Conservation (phyloP, 1,140 invertebrate genomes). For the Plutomurus gul region DNA sequence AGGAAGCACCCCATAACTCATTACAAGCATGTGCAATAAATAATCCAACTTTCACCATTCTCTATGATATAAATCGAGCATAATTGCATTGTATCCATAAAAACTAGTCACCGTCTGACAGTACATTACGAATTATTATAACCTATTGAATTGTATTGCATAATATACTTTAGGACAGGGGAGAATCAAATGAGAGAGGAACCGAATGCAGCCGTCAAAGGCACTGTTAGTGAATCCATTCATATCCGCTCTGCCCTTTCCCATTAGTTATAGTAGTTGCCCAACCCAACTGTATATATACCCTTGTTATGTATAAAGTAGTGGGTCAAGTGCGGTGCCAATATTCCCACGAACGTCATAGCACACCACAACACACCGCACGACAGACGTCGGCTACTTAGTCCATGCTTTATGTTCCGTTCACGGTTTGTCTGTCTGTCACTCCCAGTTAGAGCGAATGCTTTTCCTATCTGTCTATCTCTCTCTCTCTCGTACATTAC, state of each 20-base stretch:
- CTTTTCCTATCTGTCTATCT: neutral
- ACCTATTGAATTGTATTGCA: too few relatives aligned
- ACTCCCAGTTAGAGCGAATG: conserved; percentile 13
- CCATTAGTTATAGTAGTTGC: neutral
- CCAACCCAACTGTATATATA: neutral
- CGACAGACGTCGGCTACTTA: neutral
- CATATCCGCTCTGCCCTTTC: neutral
- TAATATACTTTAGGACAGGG: too few relatives aligned
- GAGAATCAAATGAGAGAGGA: too few relatives aligned
- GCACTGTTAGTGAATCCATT: neutral
- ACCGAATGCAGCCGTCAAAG: neutral
- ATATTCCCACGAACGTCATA: conserved; percentile 4
- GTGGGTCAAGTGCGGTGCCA: neutral
- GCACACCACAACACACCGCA: neutral
- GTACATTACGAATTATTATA: too few relatives aligned
- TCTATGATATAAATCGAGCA: too few relatives aligned
- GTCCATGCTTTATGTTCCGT: neutral
- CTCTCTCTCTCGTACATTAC: neutral
- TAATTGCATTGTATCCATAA: too few relatives aligned
- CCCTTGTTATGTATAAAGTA: neutral
- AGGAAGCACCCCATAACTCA: too few relatives aligned
- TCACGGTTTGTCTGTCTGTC: conserved; percentile 7
- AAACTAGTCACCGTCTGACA: too few relatives aligned
- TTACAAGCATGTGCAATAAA: too few relatives aligned
- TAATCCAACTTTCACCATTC: too few relatives aligned